Percentiles rank a stretch among this genome's conserved stretches.
These are phyloP conservation scores for Tragelaphus eurycerus DNA, from an alignment of 2,797 vertebrate genomes.

Conservation along the genomic window DNA sequence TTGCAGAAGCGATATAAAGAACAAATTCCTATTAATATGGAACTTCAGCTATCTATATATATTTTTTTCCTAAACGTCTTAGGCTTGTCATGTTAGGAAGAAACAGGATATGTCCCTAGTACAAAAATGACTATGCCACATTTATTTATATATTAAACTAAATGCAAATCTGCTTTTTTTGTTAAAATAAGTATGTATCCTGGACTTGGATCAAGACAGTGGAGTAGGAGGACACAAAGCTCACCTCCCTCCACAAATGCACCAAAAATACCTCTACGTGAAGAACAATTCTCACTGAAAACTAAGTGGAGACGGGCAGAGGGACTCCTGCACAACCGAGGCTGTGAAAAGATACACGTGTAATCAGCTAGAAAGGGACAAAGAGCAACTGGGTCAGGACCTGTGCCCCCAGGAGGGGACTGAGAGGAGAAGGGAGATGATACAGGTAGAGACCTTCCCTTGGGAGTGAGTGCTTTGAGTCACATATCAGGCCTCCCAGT, in stretches of 20 bases:
- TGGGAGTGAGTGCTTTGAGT: not conserved
- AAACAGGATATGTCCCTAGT: not conserved
- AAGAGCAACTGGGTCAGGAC: not conserved
- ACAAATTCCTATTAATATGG: slow-evolving; percentile 6
- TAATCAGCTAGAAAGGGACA: not conserved
- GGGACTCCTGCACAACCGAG: not conserved
- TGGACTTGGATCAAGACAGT: not conserved
- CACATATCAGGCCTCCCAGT: too few species aligned
- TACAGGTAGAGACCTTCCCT: not conserved
- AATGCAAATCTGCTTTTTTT: not conserved
- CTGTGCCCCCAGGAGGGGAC: not conserved
- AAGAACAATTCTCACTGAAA: not conserved
- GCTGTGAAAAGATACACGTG: not conserved
- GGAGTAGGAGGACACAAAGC: not conserved
- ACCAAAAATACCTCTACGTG: not conserved
- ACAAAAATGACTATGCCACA: not conserved
- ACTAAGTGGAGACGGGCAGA: not conserved
- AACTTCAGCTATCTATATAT: not conserved
- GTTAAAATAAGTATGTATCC: not conserved
- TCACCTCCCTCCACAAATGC: not conserved
- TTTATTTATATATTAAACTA: slow-evolving; percentile 30
- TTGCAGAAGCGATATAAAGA: not conserved
- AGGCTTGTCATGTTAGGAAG: slow-evolving; percentile 13
- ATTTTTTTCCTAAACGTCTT: not conserved
- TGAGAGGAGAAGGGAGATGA: not conserved